Evolutionary conservation across 2,888 invertebrate genomes (phyloP).

Genomic region (Caenorhabditis becei): DNA sequence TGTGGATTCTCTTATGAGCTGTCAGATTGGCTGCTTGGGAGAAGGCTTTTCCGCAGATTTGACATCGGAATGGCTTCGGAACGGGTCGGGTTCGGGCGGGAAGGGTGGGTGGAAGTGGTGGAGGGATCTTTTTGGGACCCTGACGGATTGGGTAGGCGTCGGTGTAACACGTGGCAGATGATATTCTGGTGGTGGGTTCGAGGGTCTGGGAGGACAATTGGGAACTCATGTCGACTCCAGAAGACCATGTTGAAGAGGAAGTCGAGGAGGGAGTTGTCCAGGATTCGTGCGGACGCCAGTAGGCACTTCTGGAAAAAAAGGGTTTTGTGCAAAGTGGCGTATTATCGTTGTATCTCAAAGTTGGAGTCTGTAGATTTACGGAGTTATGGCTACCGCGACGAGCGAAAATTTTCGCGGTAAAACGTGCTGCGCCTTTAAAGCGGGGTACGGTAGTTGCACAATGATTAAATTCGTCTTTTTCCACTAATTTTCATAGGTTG

Average conservation of each 20-base stretch:
- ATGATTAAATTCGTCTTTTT: too few relatives aligned
- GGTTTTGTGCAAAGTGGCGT: not conserved
- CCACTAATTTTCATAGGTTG: too few relatives aligned
- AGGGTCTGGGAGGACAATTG: too few relatives aligned
- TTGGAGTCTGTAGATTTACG: too few relatives aligned
- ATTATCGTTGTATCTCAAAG: not conserved
- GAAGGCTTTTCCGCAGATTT: slow-evolving; percentile 87
- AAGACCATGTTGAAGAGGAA: not conserved
- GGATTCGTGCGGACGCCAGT: not conserved
- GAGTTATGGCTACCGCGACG: too few relatives aligned
- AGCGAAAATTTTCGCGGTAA: not conserved
- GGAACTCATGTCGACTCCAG: not conserved
- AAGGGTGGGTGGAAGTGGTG: not conserved
- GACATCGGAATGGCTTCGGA: slow-evolving; percentile 66
- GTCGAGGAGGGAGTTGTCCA: not conserved
- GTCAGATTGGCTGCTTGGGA: slow-evolving; percentile 96
- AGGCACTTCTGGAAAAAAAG: not conserved
- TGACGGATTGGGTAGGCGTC: slow-evolving; percentile 8
- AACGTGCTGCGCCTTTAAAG: not conserved
- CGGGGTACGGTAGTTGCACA: not conserved
- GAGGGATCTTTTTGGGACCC: not conserved
- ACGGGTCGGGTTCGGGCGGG: slow-evolving; percentile 10
- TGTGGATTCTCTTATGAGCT: slow-evolving; percentile 94
- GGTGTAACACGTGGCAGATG: slow-evolving; percentile 14
- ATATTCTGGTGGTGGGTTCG: not conserved